A percentile compares a stretch with the other conserved stretches of the same genome.
phyloP scores from a whole-genome alignment of 2,888 invertebrate genomes.

The Pocota personata region DNA sequence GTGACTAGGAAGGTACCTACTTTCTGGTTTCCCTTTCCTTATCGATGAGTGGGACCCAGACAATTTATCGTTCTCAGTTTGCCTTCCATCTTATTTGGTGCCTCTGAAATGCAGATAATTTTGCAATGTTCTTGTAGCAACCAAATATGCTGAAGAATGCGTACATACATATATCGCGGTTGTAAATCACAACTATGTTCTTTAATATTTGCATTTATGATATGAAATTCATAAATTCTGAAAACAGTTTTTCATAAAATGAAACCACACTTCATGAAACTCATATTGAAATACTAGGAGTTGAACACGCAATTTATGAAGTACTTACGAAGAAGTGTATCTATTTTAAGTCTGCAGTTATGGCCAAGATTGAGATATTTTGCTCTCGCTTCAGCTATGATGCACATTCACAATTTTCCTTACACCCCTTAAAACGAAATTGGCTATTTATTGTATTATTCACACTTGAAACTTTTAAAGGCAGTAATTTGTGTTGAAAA shows the following conservation, averaged over 20 bases:
- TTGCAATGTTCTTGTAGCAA: not conserved
- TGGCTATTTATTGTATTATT: conserved; percentile 60
- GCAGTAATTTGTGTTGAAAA: conserved; percentile 58
- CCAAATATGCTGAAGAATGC: not conserved
- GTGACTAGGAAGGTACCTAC: no score
- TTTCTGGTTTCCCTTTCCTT: no score
- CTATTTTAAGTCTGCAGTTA: conserved; percentile 26
- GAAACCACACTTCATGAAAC: conserved; percentile 8
- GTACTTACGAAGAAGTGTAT: conserved; percentile 2
- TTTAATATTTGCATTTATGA: not conserved
- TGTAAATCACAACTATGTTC: not conserved
- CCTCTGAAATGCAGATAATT: no score
- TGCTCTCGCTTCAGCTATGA: conserved; percentile 6
- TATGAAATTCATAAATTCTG: not conserved
- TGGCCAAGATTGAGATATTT: conserved; percentile 13
- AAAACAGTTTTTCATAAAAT: not conserved
- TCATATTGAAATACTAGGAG: conserved; percentile 21
- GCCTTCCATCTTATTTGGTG: no score
- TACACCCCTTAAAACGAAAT: conserved; percentile 26
- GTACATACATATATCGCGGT: not conserved
- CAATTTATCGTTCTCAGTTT: no score
- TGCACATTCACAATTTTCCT: conserved; percentile 7
- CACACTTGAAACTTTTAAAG: conserved; percentile 57
- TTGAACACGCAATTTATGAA: conserved; percentile 3
- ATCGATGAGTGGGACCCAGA: no score